Evolutionary conservation across 2,888 invertebrate genomes (phyloP), one percentile per base, ranked within the genome.

Genomic region (Chalcosyrphus nemorum): DNA sequence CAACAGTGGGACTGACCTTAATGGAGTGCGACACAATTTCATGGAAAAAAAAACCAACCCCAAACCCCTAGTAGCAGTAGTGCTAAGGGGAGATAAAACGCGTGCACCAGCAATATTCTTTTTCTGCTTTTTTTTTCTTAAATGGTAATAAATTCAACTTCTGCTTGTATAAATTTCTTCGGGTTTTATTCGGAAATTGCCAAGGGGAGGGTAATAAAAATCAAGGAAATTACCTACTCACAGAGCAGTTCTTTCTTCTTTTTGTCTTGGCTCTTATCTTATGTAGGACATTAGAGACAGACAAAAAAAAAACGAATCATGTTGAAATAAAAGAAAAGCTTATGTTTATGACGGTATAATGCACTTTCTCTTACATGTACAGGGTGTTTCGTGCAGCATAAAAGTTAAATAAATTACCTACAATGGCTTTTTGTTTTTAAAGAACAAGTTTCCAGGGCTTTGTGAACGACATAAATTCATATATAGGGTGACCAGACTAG

Each of bases 21-120:
- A 72, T 72, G 72, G 61, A 29, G 52, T 72, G 72, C 21, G 61
- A 72, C 41, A 29, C 59, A 59, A 19, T 50, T 32, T 38, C 35
- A 17, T 7, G 15, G 24, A 32, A 9, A 19, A n/a, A 27, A 13
- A 43, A 11, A 54, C 7, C 11, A 7, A 54, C n/a, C 32, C 29
- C 45, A 27, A 24, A 9, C 41, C 41, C 38, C 15, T 6, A 27
- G 45, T 32, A 13, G 11, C 2, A 32, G 17, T 1, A n/a, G 43
- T 32, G 29, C 11, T 43, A 24, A 2, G 43, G 19, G 45, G 2
- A 32, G 19, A 45, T 27, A 56, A 45, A 47, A 63, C n/a, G 45
- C 61, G 45, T 63, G 61, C 29, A 45, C 11, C 24, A 41, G 61
- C 43, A 61, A 17, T 59, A 5, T 9, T 59, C 13, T 59, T 35